These are phyloP conservation scores for Luscinia luscinia DNA, from an alignment of 2,797 vertebrate species.

Conservation along the genomic window DNA sequence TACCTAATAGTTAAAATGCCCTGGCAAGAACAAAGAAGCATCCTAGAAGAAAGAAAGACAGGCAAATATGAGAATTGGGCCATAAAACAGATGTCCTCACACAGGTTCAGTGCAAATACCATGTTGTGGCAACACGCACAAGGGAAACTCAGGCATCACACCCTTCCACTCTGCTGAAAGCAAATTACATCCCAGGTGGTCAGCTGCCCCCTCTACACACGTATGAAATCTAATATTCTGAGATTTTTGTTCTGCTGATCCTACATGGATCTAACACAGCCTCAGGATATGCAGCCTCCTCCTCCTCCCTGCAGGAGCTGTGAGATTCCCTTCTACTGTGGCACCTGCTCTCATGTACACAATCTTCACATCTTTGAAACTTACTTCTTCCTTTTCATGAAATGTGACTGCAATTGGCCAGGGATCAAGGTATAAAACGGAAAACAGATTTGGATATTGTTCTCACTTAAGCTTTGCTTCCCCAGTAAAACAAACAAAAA, in stretches of 20 bases:
- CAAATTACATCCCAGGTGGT: accelerated
- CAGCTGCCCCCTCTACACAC: not conserved
- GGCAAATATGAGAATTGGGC: not conserved
- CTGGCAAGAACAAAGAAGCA: not conserved
- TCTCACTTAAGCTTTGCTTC: not conserved
- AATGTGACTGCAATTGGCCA: not conserved
- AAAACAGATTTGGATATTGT: not conserved
- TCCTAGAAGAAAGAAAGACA: not conserved
- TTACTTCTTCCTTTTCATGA: not conserved
- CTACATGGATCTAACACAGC: not conserved
- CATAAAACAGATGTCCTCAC: not conserved
- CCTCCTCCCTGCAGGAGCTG: not conserved
- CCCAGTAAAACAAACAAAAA: not conserved
- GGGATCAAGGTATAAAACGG: not conserved
- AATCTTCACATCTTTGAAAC: not conserved
- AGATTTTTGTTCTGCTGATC: not conserved
- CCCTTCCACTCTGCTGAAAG: not conserved
- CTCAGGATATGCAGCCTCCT: not conserved
- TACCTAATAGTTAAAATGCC: not conserved
- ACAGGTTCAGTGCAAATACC: not conserved
- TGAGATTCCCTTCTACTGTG: not conserved
- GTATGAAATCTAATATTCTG: not conserved
- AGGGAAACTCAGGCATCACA: accelerated
- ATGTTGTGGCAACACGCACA: accelerated
- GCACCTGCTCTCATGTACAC: not conserved